These are phyloP conservation scores for Dendropsophus ebraccatus DNA, from an alignment of 2,113 vertebrate genomes.

Conservation along the genomic window DNA sequence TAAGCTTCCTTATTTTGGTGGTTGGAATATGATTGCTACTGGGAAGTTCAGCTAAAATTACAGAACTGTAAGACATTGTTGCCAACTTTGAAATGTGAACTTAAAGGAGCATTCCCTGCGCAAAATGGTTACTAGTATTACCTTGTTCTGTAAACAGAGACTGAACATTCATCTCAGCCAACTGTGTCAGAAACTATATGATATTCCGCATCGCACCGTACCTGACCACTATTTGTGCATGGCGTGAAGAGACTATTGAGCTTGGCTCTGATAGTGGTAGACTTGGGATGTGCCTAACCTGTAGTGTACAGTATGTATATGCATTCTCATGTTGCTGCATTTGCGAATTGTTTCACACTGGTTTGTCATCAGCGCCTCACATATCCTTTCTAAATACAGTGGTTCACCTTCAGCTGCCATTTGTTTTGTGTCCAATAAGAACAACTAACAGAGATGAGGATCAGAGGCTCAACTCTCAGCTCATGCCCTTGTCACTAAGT, in stretches of 20 bases:
- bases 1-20: conserved; percentile 36
- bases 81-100: conserved; percentile 32
- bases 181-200: background rate
- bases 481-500: background rate
- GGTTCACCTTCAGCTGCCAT: too few relatives aligned
- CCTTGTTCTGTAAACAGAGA: background rate
- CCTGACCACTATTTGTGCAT: background rate
- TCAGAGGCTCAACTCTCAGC: background rate
- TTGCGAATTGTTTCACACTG: too few relatives aligned
- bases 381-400: too few relatives aligned
- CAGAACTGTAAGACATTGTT: conserved; percentile 34
- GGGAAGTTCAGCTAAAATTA: conserved; percentile 42
- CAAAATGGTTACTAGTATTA: background rate
- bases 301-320: too few relatives aligned
- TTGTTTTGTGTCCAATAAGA: background rate
- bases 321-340: too few relatives aligned
- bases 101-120: background rate
- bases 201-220: background rate
- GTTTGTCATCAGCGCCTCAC: too few relatives aligned
- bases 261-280: too few relatives aligned
- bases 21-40: conserved; percentile 44
- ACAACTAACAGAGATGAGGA: background rate
- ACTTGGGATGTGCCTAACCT: too few relatives aligned
- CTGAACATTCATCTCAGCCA: background rate
- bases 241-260: too few relatives aligned